phyloP scores from a whole-genome alignment of 2,888 invertebrate genomes.

The Habrosyne pyritoides region DNA sequence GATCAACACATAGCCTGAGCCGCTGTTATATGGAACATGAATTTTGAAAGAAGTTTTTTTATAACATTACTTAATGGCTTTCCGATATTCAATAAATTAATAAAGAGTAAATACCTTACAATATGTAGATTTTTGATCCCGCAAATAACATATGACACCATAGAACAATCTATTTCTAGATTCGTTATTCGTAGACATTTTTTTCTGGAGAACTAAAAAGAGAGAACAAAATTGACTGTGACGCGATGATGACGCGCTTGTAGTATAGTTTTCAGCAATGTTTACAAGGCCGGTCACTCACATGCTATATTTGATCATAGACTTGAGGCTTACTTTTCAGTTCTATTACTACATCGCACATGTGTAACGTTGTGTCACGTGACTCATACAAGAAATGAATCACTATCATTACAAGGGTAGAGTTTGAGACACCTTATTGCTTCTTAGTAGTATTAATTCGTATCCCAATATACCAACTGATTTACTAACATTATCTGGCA shows the following conservation, averaged over 20 bases:
- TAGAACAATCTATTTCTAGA: background rate
- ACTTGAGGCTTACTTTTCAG: constrained; percentile 22
- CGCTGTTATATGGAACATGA: no score
- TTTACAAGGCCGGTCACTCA: constrained; percentile 71
- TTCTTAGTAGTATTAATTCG: background rate
- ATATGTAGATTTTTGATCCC: no score
- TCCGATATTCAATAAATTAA: no score
- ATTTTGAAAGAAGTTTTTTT: no score
- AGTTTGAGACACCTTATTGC: background rate
- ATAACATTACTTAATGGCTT: no score
- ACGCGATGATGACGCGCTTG: constrained; percentile 12
- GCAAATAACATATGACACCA: no score
- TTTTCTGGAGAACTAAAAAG: background rate
- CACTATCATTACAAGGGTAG: constrained; percentile 16
- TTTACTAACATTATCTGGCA: background rate
- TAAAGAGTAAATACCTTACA: no score
- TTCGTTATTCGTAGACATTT: constrained; percentile 1
- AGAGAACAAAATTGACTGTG: constrained; percentile 12
- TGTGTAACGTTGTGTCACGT: constrained; percentile 53
- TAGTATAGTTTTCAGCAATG: constrained; percentile 42
- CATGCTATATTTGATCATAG: constrained; percentile 23
- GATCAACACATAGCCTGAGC: no score
- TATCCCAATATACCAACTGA: background rate
- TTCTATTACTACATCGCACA: background rate
- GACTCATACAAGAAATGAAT: constrained; percentile 30